Evolutionary conservation across 2,113 vertebrate genomes (phyloP).

Genomic region (Onychostoma macrolepis): DNA sequence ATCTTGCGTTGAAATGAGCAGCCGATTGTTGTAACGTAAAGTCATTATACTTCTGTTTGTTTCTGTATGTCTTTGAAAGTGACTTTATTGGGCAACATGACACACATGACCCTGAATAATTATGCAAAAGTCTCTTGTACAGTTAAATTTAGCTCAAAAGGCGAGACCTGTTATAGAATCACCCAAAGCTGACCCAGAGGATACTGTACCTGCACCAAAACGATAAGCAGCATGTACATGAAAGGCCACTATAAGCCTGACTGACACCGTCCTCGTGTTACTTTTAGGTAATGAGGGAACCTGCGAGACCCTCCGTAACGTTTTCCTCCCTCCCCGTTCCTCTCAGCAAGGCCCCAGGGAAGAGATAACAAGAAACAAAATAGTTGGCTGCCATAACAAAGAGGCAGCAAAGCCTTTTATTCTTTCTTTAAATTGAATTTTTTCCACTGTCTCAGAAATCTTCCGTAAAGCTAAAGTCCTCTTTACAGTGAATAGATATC

Average conservation of each 20-base stretch:
- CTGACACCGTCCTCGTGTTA: constrained; percentile 20
- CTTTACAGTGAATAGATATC: constrained; percentile 53
- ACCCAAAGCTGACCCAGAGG: neutral
- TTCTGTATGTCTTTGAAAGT: neutral
- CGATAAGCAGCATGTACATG: constrained; percentile 27
- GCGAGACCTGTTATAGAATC: neutral
- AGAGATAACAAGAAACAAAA: constrained; percentile 57
- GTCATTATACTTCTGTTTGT: neutral
- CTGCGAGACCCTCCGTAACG: neutral
- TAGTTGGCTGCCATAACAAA: constrained; percentile 51
- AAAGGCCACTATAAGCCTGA: constrained; percentile 45
- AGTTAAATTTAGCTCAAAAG: neutral
- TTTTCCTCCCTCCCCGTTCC: constrained; percentile 4
- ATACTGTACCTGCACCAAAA: constrained; percentile 19
- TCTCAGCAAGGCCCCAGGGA: constrained; percentile 43
- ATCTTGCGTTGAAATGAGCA: neutral
- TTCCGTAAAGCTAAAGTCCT: constrained; percentile 52
- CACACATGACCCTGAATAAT: neutral
- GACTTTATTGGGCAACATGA: neutral
- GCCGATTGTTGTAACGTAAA: neutral
- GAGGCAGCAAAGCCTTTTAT: constrained; percentile 47
- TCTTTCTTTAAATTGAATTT: constrained; percentile 50
- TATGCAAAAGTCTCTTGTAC: neutral
- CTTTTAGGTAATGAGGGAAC: constrained; percentile 46
- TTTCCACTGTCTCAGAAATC: constrained; percentile 48